phyloP scores from a whole-genome alignment of 2,888 invertebrate genomes.

The Tenthredo amoena region DNA sequence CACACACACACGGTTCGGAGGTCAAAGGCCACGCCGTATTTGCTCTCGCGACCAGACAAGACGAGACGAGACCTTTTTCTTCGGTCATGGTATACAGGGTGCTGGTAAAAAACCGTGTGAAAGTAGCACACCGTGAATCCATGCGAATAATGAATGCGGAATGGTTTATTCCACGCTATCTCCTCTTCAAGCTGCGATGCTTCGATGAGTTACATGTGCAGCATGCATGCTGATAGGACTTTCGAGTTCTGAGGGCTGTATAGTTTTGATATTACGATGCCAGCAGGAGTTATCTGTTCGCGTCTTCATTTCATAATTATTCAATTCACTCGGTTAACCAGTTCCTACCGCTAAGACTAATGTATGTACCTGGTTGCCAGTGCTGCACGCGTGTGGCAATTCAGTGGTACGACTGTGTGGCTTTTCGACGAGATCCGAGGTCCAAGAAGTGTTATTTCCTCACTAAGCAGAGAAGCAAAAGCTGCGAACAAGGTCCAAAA shows the following conservation, averaged over 20 bases:
- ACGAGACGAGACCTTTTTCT: not conserved
- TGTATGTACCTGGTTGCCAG: constrained; percentile 54
- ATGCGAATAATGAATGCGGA: not conserved
- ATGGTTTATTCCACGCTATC: not conserved
- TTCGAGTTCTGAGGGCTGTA: constrained; percentile 18
- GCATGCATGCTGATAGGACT: constrained; percentile 24
- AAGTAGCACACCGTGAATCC: not conserved
- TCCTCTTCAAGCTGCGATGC: not conserved
- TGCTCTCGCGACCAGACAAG: constrained; percentile 33
- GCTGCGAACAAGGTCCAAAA: not conserved
- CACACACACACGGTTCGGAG: constrained; percentile 21
- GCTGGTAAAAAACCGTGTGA: constrained; percentile 14
- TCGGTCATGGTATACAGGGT: not conserved
- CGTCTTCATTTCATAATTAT: constrained; percentile 59
- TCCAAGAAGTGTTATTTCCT: not conserved
- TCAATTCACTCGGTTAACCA: constrained; percentile 57
- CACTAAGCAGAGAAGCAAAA: not conserved
- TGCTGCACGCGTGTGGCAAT: constrained; percentile 58
- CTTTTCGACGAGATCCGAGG: constrained; percentile 52
- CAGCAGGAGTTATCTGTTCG: constrained; percentile 45
- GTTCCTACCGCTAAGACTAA: constrained; percentile 56
- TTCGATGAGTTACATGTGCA: not conserved
- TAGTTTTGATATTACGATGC: constrained; percentile 25
- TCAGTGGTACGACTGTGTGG: constrained; percentile 56
- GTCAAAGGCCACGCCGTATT: constrained; percentile 22